Percentiles rank a stretch among this genome's conserved stretches.
Conservation (phyloP, 2,888 invertebrate genomes). For the Leptinotarsa peninsularis region DNA sequence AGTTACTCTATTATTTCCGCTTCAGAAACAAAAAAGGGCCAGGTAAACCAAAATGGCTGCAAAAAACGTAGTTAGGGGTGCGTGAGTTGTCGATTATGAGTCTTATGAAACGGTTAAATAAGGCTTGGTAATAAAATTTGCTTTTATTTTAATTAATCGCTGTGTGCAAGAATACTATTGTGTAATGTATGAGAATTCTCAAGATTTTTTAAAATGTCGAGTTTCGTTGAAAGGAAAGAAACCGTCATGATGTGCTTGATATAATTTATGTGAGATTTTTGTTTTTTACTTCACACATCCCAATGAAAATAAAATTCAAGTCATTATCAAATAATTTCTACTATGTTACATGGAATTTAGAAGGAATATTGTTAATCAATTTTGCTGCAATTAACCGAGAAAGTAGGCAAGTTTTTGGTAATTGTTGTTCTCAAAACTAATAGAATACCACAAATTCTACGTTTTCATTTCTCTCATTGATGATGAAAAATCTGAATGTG, state of each 20-base stretch:
- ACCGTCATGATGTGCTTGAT: background rate
- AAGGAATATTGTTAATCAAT: no score
- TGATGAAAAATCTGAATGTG: no score
- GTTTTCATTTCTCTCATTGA: no score
- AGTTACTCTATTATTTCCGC: slow-evolving; percentile 52
- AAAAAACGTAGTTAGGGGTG: slow-evolving; percentile 47
- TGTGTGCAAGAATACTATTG: background rate
- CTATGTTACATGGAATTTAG: no score
- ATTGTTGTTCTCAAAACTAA: no score
- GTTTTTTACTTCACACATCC: background rate
- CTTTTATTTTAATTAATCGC: background rate
- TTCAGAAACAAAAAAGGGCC: slow-evolving; percentile 49
- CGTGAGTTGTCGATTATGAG: slow-evolving; percentile 19
- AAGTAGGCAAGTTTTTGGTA: no score
- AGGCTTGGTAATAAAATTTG: background rate
- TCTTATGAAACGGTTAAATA: slow-evolving; percentile 20
- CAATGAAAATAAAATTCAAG: background rate
- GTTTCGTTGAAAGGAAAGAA: background rate
- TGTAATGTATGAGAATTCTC: background rate
- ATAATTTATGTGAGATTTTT: slow-evolving; percentile 6
- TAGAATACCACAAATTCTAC: no score
- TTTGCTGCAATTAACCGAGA: no score
- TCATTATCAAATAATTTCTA: no score
- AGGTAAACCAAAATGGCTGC: slow-evolving; percentile 52
- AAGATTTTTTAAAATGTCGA: slow-evolving; percentile 2